Evolutionary conservation across 2,113 vertebrate species (phyloP), one percentile per base, ranked within the genome.

Genomic region (Nerophis ophidion): DNA sequence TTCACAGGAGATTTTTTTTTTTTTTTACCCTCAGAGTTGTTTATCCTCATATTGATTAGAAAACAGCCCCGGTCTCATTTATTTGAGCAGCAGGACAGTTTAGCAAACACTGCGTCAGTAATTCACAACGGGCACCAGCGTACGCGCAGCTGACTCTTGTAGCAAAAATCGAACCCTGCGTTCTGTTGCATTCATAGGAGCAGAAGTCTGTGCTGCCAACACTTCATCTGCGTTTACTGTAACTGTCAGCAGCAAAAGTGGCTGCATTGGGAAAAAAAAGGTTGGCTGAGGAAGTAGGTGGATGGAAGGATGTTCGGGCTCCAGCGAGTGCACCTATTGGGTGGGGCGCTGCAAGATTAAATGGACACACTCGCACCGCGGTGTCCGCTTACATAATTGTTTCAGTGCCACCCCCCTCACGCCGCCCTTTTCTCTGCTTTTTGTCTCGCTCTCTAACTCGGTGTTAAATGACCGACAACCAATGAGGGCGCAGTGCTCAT

Each of bases 181-280:
- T 63, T 46, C 49, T 57, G 38, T 54, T 16, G 17, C 73, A 64
- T 65, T 84, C 63, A 65, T 42, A 70, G 66, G 46, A n/a, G 33
- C 48, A 61, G 55, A 34, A 60, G 51, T 26, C 49, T 40, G 60
- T 48, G 63, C 38, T 57, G 66, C 26, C 26, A 72, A 68, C 66
- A 26, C 26, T 26, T 26, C 26, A 26, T 49, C 61, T 42, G 66
- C 50, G 38, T 11, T 48, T 57, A 74, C 74, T 76, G 40, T 75
- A 83, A 83, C 80, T 83, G 81, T 79, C 82, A 76, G 71, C 64
- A 71, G 58, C 73, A 74, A 70, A 82, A 74, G 57, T 70, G 76
- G 80, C 79, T 70, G 59, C 74, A 68, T 79, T 11, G 38, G 14
- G 81, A 38, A 38, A 38, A 38, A 38, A 81, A 74, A 70, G 63